A percentile compares a stretch with the other conserved stretches of the same genome.
Conservation (phyloP, 1,140 invertebrate genomes). For the Camponotus vicinus region DNA sequence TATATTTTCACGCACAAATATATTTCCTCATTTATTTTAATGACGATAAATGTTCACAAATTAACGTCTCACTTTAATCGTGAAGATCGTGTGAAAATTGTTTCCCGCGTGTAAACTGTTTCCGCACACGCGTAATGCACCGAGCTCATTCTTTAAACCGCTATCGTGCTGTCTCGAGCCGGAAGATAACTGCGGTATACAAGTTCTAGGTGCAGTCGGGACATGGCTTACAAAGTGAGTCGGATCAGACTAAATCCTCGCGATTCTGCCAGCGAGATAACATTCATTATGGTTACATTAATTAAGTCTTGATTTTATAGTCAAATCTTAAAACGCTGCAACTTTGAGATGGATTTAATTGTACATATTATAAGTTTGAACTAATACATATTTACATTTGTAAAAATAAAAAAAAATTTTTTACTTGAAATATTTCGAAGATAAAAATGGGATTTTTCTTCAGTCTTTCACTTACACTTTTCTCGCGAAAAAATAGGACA, state of each 20-base stretch:
- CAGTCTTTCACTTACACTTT: background rate
- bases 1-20: background rate
- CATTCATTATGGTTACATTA: slow-evolving; percentile 33
- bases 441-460: no score
- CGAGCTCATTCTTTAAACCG: slow-evolving; percentile 44
- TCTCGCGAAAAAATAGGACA: background rate
- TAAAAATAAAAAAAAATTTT: no score
- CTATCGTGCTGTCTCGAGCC: slow-evolving; percentile 39
- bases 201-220: slow-evolving; percentile 29
- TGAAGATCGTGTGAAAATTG: slow-evolving; percentile 31
- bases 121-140: slow-evolving; percentile 33
- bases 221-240: slow-evolving; percentile 59
- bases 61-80: slow-evolving; percentile 26
- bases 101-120: slow-evolving; percentile 29
- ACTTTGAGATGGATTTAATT: background rate
- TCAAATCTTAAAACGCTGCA: background rate
- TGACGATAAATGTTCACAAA: background rate
- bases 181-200: slow-evolving; percentile 42
- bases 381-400: no score
- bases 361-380: background rate
- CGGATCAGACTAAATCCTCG: slow-evolving; percentile 44
- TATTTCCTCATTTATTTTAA: background rate
- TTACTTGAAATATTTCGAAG: no score
- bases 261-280: slow-evolving; percentile 35
- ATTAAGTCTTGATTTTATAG: slow-evolving; percentile 33